A percentile compares a stretch with the other conserved stretches of the same genome.
Conservation (phyloP, 1,140 invertebrate genomes). For the fruit fly (Drosophila melanogaster) region Release_6_plus_ISO1_MT NT_033779.5:13158501-13159000, state of each 20-base stretch:
- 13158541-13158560: constrained; percentile 24
- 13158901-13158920: too few species aligned
- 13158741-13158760: neutral
- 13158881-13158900: neutral
- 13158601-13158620: constrained; percentile 28
- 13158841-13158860: neutral
- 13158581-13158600: constrained; percentile 54
- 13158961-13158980: neutral
- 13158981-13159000: neutral
- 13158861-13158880: neutral
- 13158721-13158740: neutral
- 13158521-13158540: constrained; percentile 58
- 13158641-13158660: too few species aligned
- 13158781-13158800: neutral
- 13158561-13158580: constrained; percentile 25
- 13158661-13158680: too few species aligned
- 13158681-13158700: too few species aligned
- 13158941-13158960: constrained; percentile 9
- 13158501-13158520: neutral
- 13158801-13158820: neutral
- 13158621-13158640: constrained; percentile 34
- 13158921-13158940: too few species aligned
- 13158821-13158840: neutral
- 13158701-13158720: too few species aligned
- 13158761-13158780: constrained; percentile 18